Base-by-base conservation (phyloP, 2,888 invertebrate species). In the Galerucella calmariensis region DNA sequence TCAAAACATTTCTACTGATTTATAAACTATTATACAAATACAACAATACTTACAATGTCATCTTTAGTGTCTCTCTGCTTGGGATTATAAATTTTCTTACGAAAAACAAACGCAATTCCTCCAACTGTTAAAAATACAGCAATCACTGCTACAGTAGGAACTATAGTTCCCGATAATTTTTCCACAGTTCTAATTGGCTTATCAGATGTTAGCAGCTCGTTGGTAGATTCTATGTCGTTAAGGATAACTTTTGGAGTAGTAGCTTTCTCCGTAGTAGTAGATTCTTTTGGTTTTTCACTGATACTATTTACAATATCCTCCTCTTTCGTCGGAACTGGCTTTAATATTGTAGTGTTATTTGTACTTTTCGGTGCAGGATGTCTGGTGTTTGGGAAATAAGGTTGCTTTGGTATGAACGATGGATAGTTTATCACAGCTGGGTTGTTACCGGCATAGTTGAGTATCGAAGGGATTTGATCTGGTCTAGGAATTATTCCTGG, bases 91-190 rank as follows among this genome's bases (percentile, higher is more conserved):
- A 94, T 91, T 82, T 92, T 93, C 83, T 91, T 93, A 80, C 94
- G 92, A 79, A 94, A 92, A 72, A 94, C 90, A 81, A 94, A 90
- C 16, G 92, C 90, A 2, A 93, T 90, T 62, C 90, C 89, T 24
- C 92, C 92, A 4, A 93, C 91, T 24, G 92, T 91, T 4, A 93
- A 86, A 74, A 95, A 91, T 66, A 95, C 88, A 4, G 90, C 92
- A 81, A 92, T 92, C 66, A 94, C 91, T 11, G 93, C 92, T 35
- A 93, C 89, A 67, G 95, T 88, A 1, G 95, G 94, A 81, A 95
- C 90, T 67, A 95, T 88, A 61, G 94, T 92, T 78, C 92, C 88
- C 59, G 92, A 89, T 62, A 93, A 86, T 78, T 92, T 91, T 69
- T 88, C 88, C 0, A 86, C 85, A 14, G 88, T 83, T 77, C 88